Conservation (phyloP, 2,113 vertebrate genomes). For the Stercorarius parasiticus region DNA sequence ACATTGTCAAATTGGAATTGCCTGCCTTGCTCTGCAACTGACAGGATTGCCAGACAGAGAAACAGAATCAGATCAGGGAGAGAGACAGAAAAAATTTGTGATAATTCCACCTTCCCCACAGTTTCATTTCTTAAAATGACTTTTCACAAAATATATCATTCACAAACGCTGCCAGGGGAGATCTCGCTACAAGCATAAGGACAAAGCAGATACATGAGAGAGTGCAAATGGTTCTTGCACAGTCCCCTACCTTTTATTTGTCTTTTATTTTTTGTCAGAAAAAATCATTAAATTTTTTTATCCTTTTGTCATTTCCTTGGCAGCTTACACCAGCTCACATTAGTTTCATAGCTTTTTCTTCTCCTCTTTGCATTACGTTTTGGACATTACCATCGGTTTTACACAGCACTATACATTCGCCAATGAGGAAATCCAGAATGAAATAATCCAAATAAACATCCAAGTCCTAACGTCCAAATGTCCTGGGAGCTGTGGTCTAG, state of each 20-base stretch:
- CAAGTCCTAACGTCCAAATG: too few relatives aligned
- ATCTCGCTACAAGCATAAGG: neutral
- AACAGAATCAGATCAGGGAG: neutral
- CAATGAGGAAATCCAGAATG: neutral
- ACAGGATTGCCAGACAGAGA: neutral
- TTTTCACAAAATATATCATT: slow-evolving; percentile 4
- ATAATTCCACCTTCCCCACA: neutral
- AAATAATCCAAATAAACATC: neutral
- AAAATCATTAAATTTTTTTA: neutral
- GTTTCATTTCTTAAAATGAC: neutral
- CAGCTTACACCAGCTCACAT: neutral
- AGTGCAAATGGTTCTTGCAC: neutral
- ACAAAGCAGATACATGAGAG: neutral
- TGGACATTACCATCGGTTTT: neutral
- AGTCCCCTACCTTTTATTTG: neutral
- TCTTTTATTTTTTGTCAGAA: slow-evolving; percentile 19
- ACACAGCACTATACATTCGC: neutral
- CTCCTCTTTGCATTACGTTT: neutral
- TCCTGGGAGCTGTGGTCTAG: neutral
- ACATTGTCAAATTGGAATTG: neutral
- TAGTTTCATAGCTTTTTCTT: neutral
- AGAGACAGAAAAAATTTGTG: neutral
- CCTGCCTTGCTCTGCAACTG: neutral
- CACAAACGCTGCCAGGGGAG: neutral
- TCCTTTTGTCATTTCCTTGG: neutral